A percentile compares a stretch with the other conserved stretches of the same genome.
Evolutionary conservation across 2,797 vertebrate genomes (phyloP).

Genomic region (Ctenopoma kingsleyae): DNA sequence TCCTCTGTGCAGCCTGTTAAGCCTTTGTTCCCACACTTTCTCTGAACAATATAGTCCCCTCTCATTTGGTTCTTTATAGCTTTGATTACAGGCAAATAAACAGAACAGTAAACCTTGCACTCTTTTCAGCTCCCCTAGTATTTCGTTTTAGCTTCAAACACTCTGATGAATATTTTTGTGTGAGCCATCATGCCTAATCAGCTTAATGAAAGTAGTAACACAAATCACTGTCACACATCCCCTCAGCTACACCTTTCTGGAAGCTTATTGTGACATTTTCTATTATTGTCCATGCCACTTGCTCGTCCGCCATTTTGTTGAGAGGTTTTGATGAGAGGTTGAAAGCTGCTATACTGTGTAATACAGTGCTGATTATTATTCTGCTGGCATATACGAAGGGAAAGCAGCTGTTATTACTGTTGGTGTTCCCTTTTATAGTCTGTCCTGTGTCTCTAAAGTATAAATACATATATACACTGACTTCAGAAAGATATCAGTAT

Average conservation of each 20-base stretch:
- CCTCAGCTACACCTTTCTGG: constrained; percentile 20
- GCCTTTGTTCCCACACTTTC: constrained; percentile 25
- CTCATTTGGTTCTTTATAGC: background rate
- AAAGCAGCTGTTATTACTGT: constrained; percentile 72
- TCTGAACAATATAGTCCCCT: background rate
- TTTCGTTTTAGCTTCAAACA: background rate
- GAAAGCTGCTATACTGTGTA: constrained; percentile 50
- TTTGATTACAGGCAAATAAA: constrained; percentile 31
- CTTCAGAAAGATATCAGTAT: too few relatives aligned
- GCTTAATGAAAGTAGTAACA: constrained; percentile 30
- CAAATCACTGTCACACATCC: constrained; percentile 33
- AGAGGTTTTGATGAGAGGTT: constrained; percentile 48
- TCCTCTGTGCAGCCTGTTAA: constrained; percentile 2
- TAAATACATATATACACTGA: too few relatives aligned
- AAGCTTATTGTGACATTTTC: constrained; percentile 32
- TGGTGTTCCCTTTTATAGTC: constrained; percentile 44
- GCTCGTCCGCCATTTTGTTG: constrained; percentile 63
- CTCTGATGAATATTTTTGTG: constrained; percentile 24
- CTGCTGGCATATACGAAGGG: constrained; percentile 55
- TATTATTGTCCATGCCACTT: constrained; percentile 22
- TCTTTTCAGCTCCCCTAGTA: constrained; percentile 26
- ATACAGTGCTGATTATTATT: constrained; percentile 75
- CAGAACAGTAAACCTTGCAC: constrained; percentile 21
- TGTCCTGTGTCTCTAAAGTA: background rate
- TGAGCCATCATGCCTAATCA: constrained; percentile 21